A percentile compares a stretch with the other conserved stretches of the same genome.
These are phyloP conservation scores for Alouatta caraya DNA, from an alignment of 2,797 vertebrate genomes.

Conservation along the genomic window DNA sequence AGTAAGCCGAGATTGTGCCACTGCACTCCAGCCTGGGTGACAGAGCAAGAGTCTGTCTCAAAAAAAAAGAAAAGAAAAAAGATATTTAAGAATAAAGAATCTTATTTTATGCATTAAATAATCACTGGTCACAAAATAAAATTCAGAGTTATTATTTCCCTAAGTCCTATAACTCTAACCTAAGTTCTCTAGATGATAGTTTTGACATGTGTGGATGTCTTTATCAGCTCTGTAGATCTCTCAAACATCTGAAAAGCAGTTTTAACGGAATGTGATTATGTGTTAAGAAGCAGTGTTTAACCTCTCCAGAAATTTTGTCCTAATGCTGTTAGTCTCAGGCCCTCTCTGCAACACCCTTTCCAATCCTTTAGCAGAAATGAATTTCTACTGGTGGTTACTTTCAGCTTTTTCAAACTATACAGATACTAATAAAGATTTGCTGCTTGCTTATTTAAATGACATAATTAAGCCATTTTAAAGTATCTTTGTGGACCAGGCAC, in stretches of 20 bases:
- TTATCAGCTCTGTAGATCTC: constrained; percentile 37
- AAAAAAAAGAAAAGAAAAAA: neutral
- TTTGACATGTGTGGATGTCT: neutral
- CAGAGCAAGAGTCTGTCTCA: neutral
- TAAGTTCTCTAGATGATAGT: neutral
- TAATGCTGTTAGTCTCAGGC: neutral
- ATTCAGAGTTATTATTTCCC: constrained; percentile 43
- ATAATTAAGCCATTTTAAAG: neutral
- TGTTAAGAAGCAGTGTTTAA: constrained; percentile 1
- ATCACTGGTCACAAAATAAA: constrained; percentile 23
- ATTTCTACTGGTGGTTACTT: constrained; percentile 19
- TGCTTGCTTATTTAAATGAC: neutral
- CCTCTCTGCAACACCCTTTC: neutral
- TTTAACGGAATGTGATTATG: neutral
- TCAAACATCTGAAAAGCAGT: neutral
- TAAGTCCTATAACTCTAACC: neutral
- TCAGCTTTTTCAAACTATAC: neutral
- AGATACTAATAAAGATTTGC: neutral
- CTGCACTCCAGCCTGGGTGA: neutral
- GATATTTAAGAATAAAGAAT: neutral
- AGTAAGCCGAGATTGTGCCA: neutral
- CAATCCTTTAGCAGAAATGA: neutral
- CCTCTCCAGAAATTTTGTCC: neutral
- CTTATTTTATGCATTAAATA: neutral
- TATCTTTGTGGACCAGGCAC: neutral